Evolutionary conservation across 2,888 invertebrate genomes (phyloP).

Genomic region (Beris chalybata): DNA sequence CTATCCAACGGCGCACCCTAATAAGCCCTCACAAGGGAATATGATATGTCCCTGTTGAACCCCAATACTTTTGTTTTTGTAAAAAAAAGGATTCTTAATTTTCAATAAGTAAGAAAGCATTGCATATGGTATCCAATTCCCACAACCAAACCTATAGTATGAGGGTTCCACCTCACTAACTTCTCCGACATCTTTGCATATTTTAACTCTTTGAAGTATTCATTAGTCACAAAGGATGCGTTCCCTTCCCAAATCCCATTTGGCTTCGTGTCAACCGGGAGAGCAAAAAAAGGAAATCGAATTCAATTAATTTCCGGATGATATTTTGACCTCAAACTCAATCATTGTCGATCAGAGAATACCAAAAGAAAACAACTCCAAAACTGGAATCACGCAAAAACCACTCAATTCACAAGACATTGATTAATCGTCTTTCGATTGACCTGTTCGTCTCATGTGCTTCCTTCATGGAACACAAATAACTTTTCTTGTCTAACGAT

Average conservation of each 20-base stretch:
- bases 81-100: too few relatives aligned
- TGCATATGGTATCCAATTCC: too few relatives aligned
- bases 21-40: too few relatives aligned
- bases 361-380: constrained; percentile 3
- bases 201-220: too few relatives aligned
- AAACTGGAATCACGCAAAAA: constrained; percentile 5
- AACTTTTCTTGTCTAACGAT: constrained; percentile 25
- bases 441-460: constrained; percentile 37
- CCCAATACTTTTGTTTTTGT: too few relatives aligned
- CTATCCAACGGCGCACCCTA: too few relatives aligned
- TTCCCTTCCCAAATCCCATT: constrained; percentile 1
- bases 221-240: too few relatives aligned
- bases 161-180: too few relatives aligned
- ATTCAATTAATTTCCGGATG: constrained; percentile 34
- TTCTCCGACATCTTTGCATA: too few relatives aligned
- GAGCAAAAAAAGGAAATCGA: constrained; percentile 11
- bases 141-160: too few relatives aligned
- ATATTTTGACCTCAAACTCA: constrained; percentile 20
- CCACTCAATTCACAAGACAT: constrained; percentile 27
- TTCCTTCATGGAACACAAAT: constrained; percentile 32
- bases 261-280: neutral
- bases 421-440: constrained; percentile 37
- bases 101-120: too few relatives aligned
- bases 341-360: constrained; percentile 22
- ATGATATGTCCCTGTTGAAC: too few relatives aligned